Evolutionary conservation across 1,140 invertebrate genomes (phyloP).

Genomic region (Drosophila arawakana): DNA sequence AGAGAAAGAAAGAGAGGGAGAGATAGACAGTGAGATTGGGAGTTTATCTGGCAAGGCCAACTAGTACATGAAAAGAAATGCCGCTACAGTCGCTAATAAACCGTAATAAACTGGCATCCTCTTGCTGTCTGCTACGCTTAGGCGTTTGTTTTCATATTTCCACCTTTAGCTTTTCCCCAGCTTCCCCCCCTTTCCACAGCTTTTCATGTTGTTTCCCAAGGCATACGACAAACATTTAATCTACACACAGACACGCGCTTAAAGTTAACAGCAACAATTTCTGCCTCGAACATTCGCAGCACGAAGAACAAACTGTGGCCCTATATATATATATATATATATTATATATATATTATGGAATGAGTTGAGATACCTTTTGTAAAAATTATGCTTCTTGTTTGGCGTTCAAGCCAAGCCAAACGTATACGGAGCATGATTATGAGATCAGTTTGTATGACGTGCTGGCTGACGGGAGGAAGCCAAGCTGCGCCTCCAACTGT

Average conservation of each 20-base stretch:
- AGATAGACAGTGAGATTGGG: neutral
- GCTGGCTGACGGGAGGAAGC: conserved; percentile 48
- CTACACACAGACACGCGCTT: conserved; percentile 69
- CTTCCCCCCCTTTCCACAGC: conserved; percentile 4
- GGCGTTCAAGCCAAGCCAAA: conserved; percentile 70
- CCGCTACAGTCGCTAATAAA: conserved; percentile 66
- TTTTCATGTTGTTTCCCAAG: conserved; percentile 26
- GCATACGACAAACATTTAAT: conserved; percentile 77
- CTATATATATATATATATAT: too few relatives aligned
- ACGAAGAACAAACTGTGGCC: neutral
- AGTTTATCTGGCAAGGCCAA: conserved; percentile 32
- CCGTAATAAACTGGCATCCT: conserved; percentile 75
- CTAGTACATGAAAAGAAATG: conserved; percentile 51
- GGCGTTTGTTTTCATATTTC: conserved; percentile 33
- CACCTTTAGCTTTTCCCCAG: neutral
- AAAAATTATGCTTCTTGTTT: conserved; percentile 73
- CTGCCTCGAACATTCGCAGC: conserved; percentile 37
- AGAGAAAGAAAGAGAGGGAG: neutral
- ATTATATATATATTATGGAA: neutral
- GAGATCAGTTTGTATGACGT: conserved; percentile 79
- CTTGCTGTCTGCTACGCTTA: conserved; percentile 43
- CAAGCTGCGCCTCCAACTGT: conserved; percentile 24
- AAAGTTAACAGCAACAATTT: conserved; percentile 56
- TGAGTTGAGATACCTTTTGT: conserved; percentile 41
- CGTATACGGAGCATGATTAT: conserved; percentile 70